Conservation (phyloP, 1,140 invertebrate species). For the Lordiphosa clarofinis region DNA sequence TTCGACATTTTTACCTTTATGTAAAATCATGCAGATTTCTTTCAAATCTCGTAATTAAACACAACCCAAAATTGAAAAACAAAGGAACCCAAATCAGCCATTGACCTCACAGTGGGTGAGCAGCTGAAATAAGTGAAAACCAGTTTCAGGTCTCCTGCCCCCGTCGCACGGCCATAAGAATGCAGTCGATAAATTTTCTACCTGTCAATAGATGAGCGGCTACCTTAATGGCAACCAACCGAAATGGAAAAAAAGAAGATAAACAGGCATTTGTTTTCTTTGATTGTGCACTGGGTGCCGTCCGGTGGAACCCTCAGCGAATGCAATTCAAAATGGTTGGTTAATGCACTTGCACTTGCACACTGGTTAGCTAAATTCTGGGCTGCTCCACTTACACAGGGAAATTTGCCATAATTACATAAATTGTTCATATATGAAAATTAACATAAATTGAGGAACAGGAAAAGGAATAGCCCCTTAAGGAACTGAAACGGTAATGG, state of each 20-base stretch:
- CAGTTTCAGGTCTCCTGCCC: conserved; percentile 45
- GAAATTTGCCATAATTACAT: conserved; percentile 10
- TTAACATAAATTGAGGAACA: conserved; percentile 46
- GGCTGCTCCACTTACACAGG: conserved; percentile 1
- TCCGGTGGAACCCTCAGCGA: conserved; percentile 8
- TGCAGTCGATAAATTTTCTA: conserved; percentile 75
- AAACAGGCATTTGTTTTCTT: conserved; percentile 52
- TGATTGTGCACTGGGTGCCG: conserved; percentile 40
- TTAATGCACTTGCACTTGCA: conserved; percentile 34
- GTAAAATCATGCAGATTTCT: conserved; percentile 11
- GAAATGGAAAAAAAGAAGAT: conserved; percentile 29
- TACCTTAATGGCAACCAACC: conserved; percentile 69
- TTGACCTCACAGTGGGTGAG: conserved; percentile 62
- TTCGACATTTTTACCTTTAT: conserved; percentile 4
- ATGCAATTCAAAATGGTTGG: conserved; percentile 38
- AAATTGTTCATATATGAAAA: conserved; percentile 27
- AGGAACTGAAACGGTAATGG: conserved; percentile 3
- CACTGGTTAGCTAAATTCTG: conserved; percentile 1
- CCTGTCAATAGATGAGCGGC: conserved; percentile 75
- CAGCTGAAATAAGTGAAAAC: conserved; percentile 51
- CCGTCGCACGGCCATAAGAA: conserved; percentile 20
- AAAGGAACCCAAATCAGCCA: conserved; percentile 58
- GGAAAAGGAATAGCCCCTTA: conserved; percentile 7
- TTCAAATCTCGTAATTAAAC: conserved; percentile 11
- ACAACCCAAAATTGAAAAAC: conserved; percentile 11